These are phyloP conservation scores for Myripristis jacobus DNA, from an alignment of 2,797 vertebrate genomes.

Conservation along the genomic window DNA sequence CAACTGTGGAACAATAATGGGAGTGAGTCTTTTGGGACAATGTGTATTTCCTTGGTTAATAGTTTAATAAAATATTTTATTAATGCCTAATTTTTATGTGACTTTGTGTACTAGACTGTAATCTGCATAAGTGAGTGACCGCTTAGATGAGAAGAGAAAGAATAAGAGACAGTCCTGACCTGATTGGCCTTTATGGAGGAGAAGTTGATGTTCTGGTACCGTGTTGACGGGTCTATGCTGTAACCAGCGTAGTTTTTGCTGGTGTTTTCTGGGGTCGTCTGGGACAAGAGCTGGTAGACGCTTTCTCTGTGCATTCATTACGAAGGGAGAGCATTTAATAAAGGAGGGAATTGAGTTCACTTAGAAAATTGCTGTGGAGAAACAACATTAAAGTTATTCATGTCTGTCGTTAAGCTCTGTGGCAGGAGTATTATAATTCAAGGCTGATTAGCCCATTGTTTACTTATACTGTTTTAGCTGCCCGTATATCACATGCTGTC, in stretches of 20 bases:
- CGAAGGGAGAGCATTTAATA: not conserved
- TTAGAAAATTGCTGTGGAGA: not conserved
- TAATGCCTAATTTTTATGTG: not conserved
- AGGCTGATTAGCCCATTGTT: not conserved
- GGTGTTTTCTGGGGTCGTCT: constrained; percentile 94
- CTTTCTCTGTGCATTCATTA: constrained; percentile 85
- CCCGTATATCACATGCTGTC: not conserved
- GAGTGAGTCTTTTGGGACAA: not conserved
- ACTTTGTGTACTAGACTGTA: not conserved
- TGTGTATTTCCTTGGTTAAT: not conserved
- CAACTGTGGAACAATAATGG: not conserved
- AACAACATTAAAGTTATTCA: not conserved
- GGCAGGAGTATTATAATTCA: not conserved
- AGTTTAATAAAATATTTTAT: not conserved
- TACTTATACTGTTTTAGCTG: not conserved
- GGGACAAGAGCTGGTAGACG: constrained; percentile 92
- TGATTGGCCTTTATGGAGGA: constrained; percentile 86
- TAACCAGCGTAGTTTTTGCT: constrained; percentile 88
- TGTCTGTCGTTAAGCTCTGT: not conserved
- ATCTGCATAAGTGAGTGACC: constrained; percentile 11
- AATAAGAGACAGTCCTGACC: constrained; percentile 76
- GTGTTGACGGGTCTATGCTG: constrained; percentile 90
- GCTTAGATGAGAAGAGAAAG: constrained; percentile 41
- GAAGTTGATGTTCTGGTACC: constrained; percentile 91
- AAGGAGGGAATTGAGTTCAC: not conserved